A percentile compares a stretch with the other conserved stretches of the same genome.
These are phyloP conservation scores for Bellardia pandia DNA, from an alignment of 2,888 invertebrate genomes.

Conservation along the genomic window DNA sequence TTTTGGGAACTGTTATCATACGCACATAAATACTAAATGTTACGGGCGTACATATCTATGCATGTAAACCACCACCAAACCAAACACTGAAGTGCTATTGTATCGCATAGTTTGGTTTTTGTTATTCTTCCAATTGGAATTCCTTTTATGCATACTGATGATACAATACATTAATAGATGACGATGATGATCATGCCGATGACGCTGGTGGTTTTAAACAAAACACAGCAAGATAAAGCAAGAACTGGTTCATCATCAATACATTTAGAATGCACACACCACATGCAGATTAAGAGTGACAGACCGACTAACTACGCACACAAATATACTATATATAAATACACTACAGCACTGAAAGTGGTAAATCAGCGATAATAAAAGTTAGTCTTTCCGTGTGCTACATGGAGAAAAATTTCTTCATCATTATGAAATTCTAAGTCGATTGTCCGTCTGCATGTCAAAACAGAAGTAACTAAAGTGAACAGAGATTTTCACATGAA, in stretches of 20 bases:
- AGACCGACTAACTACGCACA: constrained; percentile 4
- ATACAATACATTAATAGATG: constrained; percentile 53
- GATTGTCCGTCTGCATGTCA: no score
- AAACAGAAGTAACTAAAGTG: no score
- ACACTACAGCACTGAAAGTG: no score
- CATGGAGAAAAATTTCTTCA: no score
- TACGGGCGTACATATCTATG: background rate
- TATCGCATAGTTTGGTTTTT: constrained; percentile 45
- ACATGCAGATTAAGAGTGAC: constrained; percentile 33
- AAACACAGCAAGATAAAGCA: background rate
- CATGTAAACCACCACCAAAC: constrained; percentile 1
- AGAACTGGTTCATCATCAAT: constrained; percentile 15
- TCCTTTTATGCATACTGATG: constrained; percentile 60
- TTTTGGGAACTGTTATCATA: background rate
- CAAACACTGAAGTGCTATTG: constrained; percentile 16
- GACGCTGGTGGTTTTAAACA: constrained; percentile 21
- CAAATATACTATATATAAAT: background rate
- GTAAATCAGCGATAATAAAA: no score
- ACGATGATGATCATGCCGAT: constrained; percentile 39
- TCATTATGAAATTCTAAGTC: no score
- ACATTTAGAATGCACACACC: background rate
- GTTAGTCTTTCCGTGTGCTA: no score
- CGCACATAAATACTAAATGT: background rate
- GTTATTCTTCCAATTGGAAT: constrained; percentile 49
- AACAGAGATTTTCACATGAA: no score